Evolutionary conservation across 2,797 vertebrate genomes (phyloP), one percentile per base, ranked within the genome.

Genomic region (Spea hammondii): DNA sequence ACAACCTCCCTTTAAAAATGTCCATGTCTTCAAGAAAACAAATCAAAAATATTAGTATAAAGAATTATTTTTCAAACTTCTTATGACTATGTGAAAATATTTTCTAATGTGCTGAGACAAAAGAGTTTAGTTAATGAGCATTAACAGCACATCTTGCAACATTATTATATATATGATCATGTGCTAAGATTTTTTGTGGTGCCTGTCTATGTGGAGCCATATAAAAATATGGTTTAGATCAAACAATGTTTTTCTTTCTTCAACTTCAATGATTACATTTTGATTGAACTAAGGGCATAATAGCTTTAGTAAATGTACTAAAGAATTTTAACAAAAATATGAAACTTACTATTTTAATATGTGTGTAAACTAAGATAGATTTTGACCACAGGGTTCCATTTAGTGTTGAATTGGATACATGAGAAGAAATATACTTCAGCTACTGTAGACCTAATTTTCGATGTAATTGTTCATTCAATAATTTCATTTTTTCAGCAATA

Each of bases 281-380:
- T 78, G 59, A 78, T 78, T 78, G 76, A 78, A 78, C 62, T 55
- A 12, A 65, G 57, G 54, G 68, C 48, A 78, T 71, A 78, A 78
- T 71, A 70, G 76, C 68, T 78, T 71, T 71, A 78, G 68, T 78
- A 78, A 70, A 78, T 68, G 57, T 78, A 46, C 76, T 70, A 77
- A 70, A 77, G 67, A 49, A 50, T 49, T 48, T 46, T 70, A 70
- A 71, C 67, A 78, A 53, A 78, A 70, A 78, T 78, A 64, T 53
- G 45, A 71, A 71, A 78, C 76, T 78, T 77, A 70, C 57, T 45
- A 32, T 54, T 77, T 71, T 78, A 78, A 78, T 78, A 17, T 78
- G 74, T 76, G 76, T 78, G 76, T 78, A 78, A 78, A 65, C 57
- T 64, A 78, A 78, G 76, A 78, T 48, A 78, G 76, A 65, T 70